phyloP scores from a whole-genome alignment of 2,113 vertebrate species.

The Pardalotus punctatus region DNA sequence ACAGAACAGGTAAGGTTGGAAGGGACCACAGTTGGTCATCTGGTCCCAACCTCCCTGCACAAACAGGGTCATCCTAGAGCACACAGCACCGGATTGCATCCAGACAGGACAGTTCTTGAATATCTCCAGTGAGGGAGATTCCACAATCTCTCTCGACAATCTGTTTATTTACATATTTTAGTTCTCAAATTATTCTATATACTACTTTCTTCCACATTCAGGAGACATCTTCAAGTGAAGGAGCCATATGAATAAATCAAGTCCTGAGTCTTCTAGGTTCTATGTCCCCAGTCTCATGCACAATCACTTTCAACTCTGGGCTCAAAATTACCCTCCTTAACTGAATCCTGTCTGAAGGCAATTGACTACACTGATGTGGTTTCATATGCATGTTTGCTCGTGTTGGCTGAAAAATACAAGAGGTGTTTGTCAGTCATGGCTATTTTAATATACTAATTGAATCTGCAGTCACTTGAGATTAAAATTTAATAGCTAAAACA shows the following conservation, averaged over 20 bases:
- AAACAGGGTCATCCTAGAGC: background rate
- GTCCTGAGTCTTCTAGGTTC: background rate
- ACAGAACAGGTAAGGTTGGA: background rate
- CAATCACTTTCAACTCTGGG: background rate
- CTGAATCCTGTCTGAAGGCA: background rate
- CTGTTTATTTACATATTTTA: background rate
- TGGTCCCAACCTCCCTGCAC: background rate
- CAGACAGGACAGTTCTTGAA: background rate
- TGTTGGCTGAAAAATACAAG: background rate
- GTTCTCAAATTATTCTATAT: background rate
- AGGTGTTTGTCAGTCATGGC: background rate
- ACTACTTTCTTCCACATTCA: background rate
- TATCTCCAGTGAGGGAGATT: background rate
- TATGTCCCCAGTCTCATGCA: rapidly evolving
- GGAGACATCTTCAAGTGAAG: background rate
- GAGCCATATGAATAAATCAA: background rate
- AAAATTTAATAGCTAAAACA: background rate
- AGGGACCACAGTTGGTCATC: background rate
- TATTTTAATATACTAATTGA: background rate
- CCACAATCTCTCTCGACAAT: background rate
- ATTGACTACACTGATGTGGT: background rate
- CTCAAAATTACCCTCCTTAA: background rate
- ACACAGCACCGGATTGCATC: background rate
- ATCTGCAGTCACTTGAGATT: background rate
- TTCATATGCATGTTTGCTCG: background rate